Conservation (phyloP, 2,113 vertebrate species). For the Poeciliopsis retropinna region DNA sequence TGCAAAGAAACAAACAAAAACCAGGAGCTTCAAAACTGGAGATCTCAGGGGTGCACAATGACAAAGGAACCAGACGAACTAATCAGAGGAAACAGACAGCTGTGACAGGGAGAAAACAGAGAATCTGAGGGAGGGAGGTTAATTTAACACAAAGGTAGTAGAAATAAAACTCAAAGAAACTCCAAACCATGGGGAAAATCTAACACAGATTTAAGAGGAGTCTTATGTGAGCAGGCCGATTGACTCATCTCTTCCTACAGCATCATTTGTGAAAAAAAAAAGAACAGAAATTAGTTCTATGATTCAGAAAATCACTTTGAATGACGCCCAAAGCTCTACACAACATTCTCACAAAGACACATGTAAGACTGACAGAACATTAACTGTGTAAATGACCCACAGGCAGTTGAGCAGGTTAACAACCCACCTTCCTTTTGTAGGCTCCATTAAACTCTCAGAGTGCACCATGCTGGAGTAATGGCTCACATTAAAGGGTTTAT, state of each 20-base stretch:
- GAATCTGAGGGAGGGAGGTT: too few relatives aligned
- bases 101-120: too few relatives aligned
- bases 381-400: constrained; percentile 43
- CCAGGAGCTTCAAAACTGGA: too few relatives aligned
- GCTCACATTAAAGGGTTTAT: constrained; percentile 28
- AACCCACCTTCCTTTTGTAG: constrained; percentile 52
- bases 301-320: constrained; percentile 3
- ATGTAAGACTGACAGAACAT: constrained; percentile 29
- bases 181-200: too few relatives aligned
- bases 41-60: too few relatives aligned
- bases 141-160: too few relatives aligned
- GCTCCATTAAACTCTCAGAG: constrained; percentile 59
- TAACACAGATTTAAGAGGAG: too few relatives aligned
- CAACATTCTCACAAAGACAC: constrained; percentile 18
- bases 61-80: too few relatives aligned
- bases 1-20: too few relatives aligned
- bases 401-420: constrained; percentile 52
- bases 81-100: too few relatives aligned
- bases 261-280: background rate
- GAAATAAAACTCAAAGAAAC: too few relatives aligned
- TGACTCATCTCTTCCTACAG: background rate
- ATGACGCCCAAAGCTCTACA: background rate
- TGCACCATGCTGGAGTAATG: constrained; percentile 35
- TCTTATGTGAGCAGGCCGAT: background rate
- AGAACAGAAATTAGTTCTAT: background rate